Evolutionary conservation across 1,140 invertebrate genomes (phyloP).

Genomic region (Drosophila mojavensis): DNA sequence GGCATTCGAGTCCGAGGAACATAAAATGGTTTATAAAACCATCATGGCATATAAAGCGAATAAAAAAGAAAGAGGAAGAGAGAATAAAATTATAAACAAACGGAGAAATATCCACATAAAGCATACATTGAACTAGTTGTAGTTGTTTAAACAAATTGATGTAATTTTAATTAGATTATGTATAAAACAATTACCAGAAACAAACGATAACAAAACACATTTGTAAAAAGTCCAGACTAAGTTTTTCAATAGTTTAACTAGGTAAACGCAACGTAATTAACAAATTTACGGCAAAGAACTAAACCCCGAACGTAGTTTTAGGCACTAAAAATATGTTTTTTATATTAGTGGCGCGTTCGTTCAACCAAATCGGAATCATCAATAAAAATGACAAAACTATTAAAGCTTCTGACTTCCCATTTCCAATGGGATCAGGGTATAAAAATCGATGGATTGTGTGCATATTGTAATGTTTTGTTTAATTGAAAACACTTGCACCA

Average conservation of each 20-base stretch:
- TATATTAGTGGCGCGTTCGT: conserved; percentile 40
- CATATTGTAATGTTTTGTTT: conserved; percentile 26
- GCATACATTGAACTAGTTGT: conserved; percentile 68
- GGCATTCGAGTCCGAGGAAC: conserved; percentile 38
- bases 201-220: conserved; percentile 19
- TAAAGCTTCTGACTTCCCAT: no score
- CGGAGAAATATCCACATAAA: conserved; percentile 50
- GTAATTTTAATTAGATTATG: conserved; percentile 63
- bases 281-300: conserved; percentile 57
- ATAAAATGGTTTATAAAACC: conserved; percentile 72
- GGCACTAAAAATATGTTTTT: conserved; percentile 50
- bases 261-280: conserved; percentile 68
- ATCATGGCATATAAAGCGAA: conserved; percentile 32
- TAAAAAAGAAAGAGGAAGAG: conserved; percentile 19
- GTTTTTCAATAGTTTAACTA: conserved; percentile 43
- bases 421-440: no score
- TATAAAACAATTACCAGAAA: conserved; percentile 36
- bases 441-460: conserved; percentile 6
- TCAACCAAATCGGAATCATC: conserved; percentile 30
- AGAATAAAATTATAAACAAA: conserved; percentile 10
- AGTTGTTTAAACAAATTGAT: conserved; percentile 66
- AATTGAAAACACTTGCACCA: conserved; percentile 25
- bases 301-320: conserved; percentile 40
- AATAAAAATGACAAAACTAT: background rate
- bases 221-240: conserved; percentile 49